Evolutionary conservation across 2,797 vertebrate species (phyloP).

Genomic region (Pteronotus mesoamericanus): DNA sequence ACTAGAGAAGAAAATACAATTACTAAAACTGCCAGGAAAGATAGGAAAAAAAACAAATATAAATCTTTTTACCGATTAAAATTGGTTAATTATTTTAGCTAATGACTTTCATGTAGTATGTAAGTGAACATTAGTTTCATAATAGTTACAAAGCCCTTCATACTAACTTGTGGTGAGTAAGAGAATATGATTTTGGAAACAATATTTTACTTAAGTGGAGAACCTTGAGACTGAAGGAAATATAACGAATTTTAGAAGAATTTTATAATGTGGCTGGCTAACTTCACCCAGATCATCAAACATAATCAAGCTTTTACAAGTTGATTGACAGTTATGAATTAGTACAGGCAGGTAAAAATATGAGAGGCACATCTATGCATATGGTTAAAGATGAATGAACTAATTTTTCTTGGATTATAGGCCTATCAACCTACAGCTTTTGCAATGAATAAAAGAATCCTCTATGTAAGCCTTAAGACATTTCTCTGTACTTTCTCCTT

Average conservation of each 20-base stretch:
- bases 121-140: not conserved
- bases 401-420: slow-evolving; percentile 71
- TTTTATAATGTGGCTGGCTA: not conserved
- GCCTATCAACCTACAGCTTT: slow-evolving; percentile 42
- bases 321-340: slow-evolving; percentile 68
- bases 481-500: slow-evolving; percentile 63
- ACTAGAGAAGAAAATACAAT: not conserved
- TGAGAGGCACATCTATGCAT: slow-evolving; percentile 23
- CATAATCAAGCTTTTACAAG: slow-evolving; percentile 63
- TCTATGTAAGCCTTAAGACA: slow-evolving; percentile 60
- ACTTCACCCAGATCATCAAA: slow-evolving; percentile 39
- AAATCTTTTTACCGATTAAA: not conserved
- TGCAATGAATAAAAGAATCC: slow-evolving; percentile 65
- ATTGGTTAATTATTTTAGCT: not conserved
- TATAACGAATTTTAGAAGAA: not conserved
- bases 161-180: not conserved
- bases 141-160: not conserved
- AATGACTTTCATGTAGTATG: not conserved
- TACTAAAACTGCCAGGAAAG: not conserved
- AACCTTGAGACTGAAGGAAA: not conserved
- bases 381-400: slow-evolving; percentile 66
- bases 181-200: not conserved
- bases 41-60: slow-evolving; percentile 22
- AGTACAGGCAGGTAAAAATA: slow-evolving; percentile 59
- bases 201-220: not conserved